phyloP scores from a whole-genome alignment of 35 echinoderm and acorn worm genomes.

The Acanthaster planci region DNA sequence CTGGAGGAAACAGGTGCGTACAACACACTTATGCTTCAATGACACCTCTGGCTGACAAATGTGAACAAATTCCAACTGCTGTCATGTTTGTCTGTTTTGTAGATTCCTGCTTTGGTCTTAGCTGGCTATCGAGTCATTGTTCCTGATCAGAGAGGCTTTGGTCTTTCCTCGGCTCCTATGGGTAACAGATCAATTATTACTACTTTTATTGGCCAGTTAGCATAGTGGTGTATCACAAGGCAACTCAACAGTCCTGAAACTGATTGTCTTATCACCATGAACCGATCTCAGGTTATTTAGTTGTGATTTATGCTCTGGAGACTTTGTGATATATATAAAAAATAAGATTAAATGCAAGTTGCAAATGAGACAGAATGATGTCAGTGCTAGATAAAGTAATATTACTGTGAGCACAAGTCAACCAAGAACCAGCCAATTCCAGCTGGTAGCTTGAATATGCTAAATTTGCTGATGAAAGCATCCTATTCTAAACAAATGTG shows the following conservation, averaged over 20 bases:
- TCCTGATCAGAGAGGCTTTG: conserved; percentile 90
- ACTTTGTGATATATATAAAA: not conserved
- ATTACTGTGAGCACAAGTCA: no score
- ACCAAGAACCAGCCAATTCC: no score
- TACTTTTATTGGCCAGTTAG: not conserved
- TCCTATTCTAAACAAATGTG: no score
- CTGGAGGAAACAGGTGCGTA: conserved; percentile 86
- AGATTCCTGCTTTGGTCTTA: conserved; percentile 89
- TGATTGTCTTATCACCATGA: not conserved
- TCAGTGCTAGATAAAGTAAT: no score
- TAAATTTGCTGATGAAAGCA: no score
- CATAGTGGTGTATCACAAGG: not conserved
- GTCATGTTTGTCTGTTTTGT: not conserved
- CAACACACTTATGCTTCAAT: no score
- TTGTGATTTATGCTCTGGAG: not conserved
- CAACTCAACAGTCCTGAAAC: not conserved
- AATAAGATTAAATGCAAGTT: no score
- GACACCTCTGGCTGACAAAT: no score
- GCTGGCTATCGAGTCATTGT: conserved; percentile 89
- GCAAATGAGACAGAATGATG: no score
- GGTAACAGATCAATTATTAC: conserved; percentile 36
- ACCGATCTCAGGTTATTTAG: not conserved
- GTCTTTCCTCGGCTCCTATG: conserved; percentile 72
- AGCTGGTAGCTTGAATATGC: no score
- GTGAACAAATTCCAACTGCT: no score